phyloP scores from a whole-genome alignment of 2,113 vertebrate genomes.

The Pygoscelis adeliae region DNA sequence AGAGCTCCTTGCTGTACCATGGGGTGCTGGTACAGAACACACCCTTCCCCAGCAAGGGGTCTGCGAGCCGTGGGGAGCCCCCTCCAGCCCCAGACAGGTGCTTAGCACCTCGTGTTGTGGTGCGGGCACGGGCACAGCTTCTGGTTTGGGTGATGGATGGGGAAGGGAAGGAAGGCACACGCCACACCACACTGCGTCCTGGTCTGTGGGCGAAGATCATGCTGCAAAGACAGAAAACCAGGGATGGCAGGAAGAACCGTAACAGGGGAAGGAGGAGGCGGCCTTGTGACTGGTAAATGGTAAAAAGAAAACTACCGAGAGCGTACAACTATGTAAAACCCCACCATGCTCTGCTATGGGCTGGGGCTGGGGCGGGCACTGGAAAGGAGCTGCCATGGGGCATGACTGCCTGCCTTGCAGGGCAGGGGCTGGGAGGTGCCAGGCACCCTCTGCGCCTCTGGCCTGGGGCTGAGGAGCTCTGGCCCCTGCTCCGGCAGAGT shows the following conservation, averaged over 20 bases:
- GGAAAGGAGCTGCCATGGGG: not conserved
- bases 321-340: not conserved
- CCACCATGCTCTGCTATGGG: not conserved
- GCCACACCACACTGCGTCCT: rapidly evolving
- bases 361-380: not conserved
- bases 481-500: not conserved
- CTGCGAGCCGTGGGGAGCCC: not conserved
- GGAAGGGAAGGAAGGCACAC: not conserved
- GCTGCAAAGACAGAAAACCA: not conserved
- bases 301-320: not conserved
- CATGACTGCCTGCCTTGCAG: not conserved
- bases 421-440: not conserved
- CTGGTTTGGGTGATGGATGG: not conserved
- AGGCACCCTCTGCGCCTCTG: not conserved
- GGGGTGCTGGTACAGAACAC: not conserved
- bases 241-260: not conserved
- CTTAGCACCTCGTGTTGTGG: rapidly evolving
- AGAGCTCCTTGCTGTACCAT: not conserved
- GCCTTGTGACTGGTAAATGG: not conserved
- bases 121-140: not conserved
- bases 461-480: not conserved
- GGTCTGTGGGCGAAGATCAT: not conserved
- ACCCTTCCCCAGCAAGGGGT: not conserved
- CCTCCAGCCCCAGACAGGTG: not conserved
- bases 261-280: not conserved